phyloP scores from a whole-genome alignment of 2,797 vertebrate species.

The Protosalanx chinensis region DNA sequence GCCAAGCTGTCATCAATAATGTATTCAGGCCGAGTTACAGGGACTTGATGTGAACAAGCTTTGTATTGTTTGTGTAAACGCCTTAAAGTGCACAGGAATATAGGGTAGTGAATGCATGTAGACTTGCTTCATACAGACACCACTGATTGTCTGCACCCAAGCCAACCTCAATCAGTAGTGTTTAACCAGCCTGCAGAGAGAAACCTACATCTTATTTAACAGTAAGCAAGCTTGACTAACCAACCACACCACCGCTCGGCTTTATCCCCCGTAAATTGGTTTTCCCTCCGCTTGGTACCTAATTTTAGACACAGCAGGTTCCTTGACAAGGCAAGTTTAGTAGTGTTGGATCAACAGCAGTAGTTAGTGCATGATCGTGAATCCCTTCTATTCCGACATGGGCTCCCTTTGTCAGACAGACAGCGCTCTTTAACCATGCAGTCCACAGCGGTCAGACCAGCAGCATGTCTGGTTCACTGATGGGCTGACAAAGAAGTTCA shows the following conservation, averaged over 20 bases:
- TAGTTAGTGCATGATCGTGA: not conserved
- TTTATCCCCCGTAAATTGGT: constrained; percentile 12
- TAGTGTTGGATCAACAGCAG: not conserved
- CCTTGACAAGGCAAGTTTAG: not conserved
- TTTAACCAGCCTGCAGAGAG: not conserved
- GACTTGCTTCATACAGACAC: too few relatives aligned
- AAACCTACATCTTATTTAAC: not conserved
- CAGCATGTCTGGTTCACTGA: too few relatives aligned
- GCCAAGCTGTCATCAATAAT: constrained; percentile 61
- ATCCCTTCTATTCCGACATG: not conserved
- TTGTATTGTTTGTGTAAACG: constrained; percentile 26
- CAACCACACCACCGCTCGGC: not conserved
- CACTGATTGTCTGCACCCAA: not conserved
- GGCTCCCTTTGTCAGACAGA: not conserved
- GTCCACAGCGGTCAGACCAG: too few relatives aligned
- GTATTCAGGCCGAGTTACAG: constrained; percentile 50
- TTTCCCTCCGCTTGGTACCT: constrained; percentile 8
- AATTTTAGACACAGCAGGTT: constrained; percentile 8
- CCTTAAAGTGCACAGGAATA: constrained; percentile 11
- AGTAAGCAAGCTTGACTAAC: not conserved
- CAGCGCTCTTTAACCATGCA: not conserved
- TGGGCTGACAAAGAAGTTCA: too few relatives aligned
- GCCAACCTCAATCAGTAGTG: not conserved
- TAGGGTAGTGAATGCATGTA: not conserved
- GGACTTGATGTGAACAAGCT: constrained; percentile 42